Base-by-base conservation (phyloP, 2,797 vertebrate species). In the Lerista edwardsae region DNA sequence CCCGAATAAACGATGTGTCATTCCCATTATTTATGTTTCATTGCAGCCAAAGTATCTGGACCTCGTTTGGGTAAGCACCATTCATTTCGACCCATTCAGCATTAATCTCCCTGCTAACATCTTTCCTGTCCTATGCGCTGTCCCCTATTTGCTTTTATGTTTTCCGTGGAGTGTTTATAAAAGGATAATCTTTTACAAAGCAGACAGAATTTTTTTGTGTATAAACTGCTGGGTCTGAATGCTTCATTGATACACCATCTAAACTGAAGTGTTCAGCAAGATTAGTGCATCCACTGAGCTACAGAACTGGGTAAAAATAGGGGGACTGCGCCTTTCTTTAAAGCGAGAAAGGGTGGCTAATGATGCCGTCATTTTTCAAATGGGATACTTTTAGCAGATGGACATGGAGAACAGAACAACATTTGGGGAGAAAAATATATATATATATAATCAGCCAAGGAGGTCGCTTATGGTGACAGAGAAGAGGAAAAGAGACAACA, bases 121-220 rank as follows among this genome's bases (percentile, higher is more conserved):
- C 96, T 97, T 96, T 96, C 96, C 96, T 97, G 96, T 97, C 95
- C 96, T 96, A 93, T 96, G 96, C 94, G 93, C 95, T 95, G 93
- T 96, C 93, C 95, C 92, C 95, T 96, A 93, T 97, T 96, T 96
- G 96, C 96, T 97, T 97, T 96, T 96, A 96, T 96, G 96, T 96
- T 96, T 96, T 97, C 96, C 95, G 95, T 95, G 93, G 96, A 96
- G 95, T 97, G 96, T 97, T 97, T 97, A 97, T 97, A 97, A 97
- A 96, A 96, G 97, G 97, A 98, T 98, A 97, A 98, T 98, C 97
- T 98, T 97, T 96, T 96, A 97, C 96, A 97, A 98, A 98, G 97
- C 96, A 97, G 97, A 96, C 97, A 97, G 96, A 97, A 96, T 96
- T 97, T 95, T 96, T 96, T 96, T 96, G 95, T 96, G 95, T 96